Conservation (phyloP, 2,888 invertebrate genomes). For the Apotomis capreana region DNA sequence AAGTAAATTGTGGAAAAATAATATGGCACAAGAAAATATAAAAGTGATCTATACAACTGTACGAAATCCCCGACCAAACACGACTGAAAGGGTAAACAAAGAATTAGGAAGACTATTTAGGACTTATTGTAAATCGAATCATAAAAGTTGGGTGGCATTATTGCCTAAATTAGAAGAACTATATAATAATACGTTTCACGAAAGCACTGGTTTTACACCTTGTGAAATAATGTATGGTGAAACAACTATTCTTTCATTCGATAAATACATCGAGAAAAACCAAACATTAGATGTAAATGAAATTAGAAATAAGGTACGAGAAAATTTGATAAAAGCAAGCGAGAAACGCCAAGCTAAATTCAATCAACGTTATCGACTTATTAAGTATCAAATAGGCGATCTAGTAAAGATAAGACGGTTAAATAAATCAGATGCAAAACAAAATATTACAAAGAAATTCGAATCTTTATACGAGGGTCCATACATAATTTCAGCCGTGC, state of each 20-base stretch:
- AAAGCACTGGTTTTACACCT: neutral
- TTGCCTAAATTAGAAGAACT: constrained; percentile 35
- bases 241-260: neutral
- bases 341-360: constrained; percentile 6
- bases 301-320: constrained; percentile 4
- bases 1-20: constrained; percentile 19
- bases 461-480: constrained; percentile 27
- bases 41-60: constrained; percentile 35
- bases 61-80: constrained; percentile 38
- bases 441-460: constrained; percentile 25
- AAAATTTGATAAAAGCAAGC: constrained; percentile 6
- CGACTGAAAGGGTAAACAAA: constrained; percentile 34
- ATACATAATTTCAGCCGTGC: constrained; percentile 4
- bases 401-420: constrained; percentile 12
- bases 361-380: constrained; percentile 5
- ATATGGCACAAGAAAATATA: neutral
- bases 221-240: constrained; percentile 2
- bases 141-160: constrained; percentile 36
- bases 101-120: constrained; percentile 34
- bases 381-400: constrained; percentile 21
- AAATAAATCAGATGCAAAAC: constrained; percentile 17
- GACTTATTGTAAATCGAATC: constrained; percentile 25
- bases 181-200: neutral
- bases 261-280: neutral
- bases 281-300: neutral